Conservation (phyloP, 1,140 invertebrate genomes). For the Cataglyphis hispanica region DNA sequence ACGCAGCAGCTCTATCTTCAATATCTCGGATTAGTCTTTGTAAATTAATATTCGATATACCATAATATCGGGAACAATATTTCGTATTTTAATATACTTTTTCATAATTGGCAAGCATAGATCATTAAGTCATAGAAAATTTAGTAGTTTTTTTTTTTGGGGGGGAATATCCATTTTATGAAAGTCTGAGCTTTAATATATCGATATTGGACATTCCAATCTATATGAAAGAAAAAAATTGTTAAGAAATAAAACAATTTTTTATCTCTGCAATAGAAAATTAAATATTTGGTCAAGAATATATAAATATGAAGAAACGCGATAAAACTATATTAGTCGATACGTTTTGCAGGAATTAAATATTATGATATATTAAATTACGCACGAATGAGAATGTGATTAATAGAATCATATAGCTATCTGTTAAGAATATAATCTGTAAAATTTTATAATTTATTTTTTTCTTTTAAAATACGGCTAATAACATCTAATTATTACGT, state of each 20-base stretch:
- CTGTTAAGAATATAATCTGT: no score
- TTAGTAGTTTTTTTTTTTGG: slow-evolving; percentile 56
- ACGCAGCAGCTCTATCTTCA: not conserved
- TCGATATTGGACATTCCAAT: slow-evolving; percentile 65
- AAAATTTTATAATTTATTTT: not conserved
- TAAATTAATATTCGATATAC: slow-evolving; percentile 46
- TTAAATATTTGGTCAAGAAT: slow-evolving; percentile 48
- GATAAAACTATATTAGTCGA: not conserved
- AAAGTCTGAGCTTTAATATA: slow-evolving; percentile 60
- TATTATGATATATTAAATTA: not conserved
- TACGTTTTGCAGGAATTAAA: not conserved
- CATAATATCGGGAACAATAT: slow-evolving; percentile 47
- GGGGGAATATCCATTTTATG: slow-evolving; percentile 50
- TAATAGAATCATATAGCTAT: not conserved
- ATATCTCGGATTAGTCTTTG: slow-evolving; percentile 44
- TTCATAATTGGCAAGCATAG: slow-evolving; percentile 13
- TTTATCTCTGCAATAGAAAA: slow-evolving; percentile 25
- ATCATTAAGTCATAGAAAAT: slow-evolving; percentile 59
- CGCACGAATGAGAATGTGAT: not conserved
- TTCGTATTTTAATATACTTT: slow-evolving; percentile 67
- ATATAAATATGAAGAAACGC: slow-evolving; percentile 21
- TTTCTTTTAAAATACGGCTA: not conserved
- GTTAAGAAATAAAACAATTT: no score
- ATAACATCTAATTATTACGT: not conserved
- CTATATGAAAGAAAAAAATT: slow-evolving; percentile 34